A percentile compares a stretch with the other conserved stretches of the same genome.
These are phyloP conservation scores for Aporophyla nigra DNA, from an alignment of 2,888 invertebrate species.

Conservation along the genomic window DNA sequence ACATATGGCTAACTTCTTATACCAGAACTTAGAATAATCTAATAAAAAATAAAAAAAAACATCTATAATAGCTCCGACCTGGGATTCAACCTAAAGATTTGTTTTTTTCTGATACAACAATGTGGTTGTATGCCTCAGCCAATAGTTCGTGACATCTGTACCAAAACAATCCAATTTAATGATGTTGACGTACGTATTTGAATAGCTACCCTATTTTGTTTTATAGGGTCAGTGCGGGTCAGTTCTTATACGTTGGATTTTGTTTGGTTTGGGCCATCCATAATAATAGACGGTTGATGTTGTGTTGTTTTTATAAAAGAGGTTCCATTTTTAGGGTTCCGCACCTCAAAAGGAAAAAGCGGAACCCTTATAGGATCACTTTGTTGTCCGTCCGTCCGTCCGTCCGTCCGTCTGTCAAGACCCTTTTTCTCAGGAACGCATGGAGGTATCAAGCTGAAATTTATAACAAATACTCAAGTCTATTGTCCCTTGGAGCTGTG, in stretches of 20 bases:
- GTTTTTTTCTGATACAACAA: neutral
- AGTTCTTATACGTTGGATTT: constrained; percentile 18
- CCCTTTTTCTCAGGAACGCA: too few species aligned
- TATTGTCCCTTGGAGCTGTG: too few species aligned
- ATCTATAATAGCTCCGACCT: neutral
- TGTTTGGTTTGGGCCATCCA: neutral
- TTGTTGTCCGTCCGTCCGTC: too few species aligned
- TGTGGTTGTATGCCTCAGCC: neutral
- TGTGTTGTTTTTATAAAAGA: neutral
- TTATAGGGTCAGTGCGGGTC: constrained; percentile 43
- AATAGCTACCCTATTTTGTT: constrained; percentile 50
- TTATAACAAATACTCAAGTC: too few species aligned
- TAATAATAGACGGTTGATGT: neutral
- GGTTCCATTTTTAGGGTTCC: too few species aligned
- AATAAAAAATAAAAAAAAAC: neutral
- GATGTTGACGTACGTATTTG: constrained; percentile 47
- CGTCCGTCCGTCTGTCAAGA: too few species aligned
- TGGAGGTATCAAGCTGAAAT: too few species aligned
- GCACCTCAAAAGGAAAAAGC: too few species aligned
- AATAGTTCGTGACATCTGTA: constrained; percentile 35
- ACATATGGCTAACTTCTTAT: too few species aligned
- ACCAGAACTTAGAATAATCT: neutral
- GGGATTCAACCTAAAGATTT: neutral
- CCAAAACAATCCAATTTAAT: constrained; percentile 27
- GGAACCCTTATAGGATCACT: too few species aligned